phyloP scores from a whole-genome alignment of 2,888 invertebrate species.

The Tipula confusa region DNA sequence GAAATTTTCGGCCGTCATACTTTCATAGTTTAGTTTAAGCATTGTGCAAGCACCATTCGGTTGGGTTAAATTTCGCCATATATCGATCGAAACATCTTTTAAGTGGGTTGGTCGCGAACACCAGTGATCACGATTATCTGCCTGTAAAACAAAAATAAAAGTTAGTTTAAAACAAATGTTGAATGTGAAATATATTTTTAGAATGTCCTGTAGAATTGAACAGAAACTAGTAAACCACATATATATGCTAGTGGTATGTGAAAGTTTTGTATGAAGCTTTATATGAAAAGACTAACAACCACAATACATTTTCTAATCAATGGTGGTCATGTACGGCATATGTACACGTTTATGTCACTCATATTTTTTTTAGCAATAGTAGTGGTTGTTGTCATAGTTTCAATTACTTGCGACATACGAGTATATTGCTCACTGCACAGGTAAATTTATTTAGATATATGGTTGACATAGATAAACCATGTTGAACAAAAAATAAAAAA shows the following conservation, averaged over 20 bases:
- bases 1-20: slow-evolving; percentile 31
- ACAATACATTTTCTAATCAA: neutral
- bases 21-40: slow-evolving; percentile 41
- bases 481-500: too few relatives aligned
- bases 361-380: neutral
- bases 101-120: slow-evolving; percentile 53
- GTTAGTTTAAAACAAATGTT: neutral
- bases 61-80: slow-evolving; percentile 56
- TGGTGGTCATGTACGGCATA: neutral
- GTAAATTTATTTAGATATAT: neutral
- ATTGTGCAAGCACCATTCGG: slow-evolving; percentile 51
- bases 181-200: neutral
- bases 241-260: neutral
- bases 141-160: slow-evolving; percentile 44
- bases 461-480: neutral
- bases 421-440: neutral
- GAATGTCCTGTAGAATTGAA: neutral
- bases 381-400: neutral
- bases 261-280: neutral
- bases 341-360: neutral
- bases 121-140: slow-evolving; percentile 54
- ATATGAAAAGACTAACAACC: neutral
- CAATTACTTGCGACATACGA: neutral
- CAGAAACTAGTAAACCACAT: neutral
- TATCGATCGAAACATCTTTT: slow-evolving; percentile 43